Percentiles rank a stretch among this genome's conserved stretches.
Evolutionary conservation across 2,888 invertebrate genomes (phyloP).

Genomic region (Papilio gigon): DNA sequence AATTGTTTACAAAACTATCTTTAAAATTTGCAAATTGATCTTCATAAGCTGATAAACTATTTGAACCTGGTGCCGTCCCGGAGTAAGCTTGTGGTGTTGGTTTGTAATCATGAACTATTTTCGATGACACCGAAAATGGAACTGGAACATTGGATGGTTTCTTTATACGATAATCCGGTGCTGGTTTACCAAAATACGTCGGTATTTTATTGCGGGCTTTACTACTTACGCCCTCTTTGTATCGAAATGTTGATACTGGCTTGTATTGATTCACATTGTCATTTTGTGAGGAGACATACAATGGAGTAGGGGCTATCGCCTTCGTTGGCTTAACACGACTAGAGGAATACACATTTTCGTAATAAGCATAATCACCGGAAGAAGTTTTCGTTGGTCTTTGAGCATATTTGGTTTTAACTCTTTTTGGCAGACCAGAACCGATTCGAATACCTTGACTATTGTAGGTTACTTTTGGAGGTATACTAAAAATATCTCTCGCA

Average conservation of each 20-base stretch:
- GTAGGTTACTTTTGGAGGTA: slow-evolving; percentile 69
- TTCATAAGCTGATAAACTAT: slow-evolving; percentile 59
- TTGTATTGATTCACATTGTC: slow-evolving; percentile 59
- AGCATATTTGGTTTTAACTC: slow-evolving; percentile 58
- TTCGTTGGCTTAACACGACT: slow-evolving; percentile 56
- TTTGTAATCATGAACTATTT: slow-evolving; percentile 71
- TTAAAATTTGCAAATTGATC: slow-evolving; percentile 65
- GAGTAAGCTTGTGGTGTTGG: slow-evolving; percentile 54
- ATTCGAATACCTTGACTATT: slow-evolving; percentile 68
- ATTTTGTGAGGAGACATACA: slow-evolving; percentile 52
- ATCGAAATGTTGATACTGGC: slow-evolving; percentile 61
- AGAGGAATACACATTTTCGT: slow-evolving; percentile 68
- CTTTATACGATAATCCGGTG: slow-evolving; percentile 52
- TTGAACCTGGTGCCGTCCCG: slow-evolving; percentile 48
- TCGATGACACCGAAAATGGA: slow-evolving; percentile 69
- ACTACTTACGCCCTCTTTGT: slow-evolving; percentile 58
- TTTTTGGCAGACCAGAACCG: slow-evolving; percentile 52
- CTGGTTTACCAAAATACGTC: slow-evolving; percentile 56
- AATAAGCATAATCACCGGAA: slow-evolving; percentile 68
- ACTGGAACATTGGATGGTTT: slow-evolving; percentile 60
- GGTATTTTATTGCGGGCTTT: slow-evolving; percentile 56
- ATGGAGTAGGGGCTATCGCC: slow-evolving; percentile 54
- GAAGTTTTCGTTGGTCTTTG: slow-evolving; percentile 60
- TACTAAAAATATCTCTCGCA: slow-evolving; percentile 61
- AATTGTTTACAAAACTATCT: slow-evolving; percentile 64